Evolutionary conservation across 2,888 invertebrate species (phyloP), one percentile per base, ranked within the genome.

Genomic region (Drosophila neotestacea): DNA sequence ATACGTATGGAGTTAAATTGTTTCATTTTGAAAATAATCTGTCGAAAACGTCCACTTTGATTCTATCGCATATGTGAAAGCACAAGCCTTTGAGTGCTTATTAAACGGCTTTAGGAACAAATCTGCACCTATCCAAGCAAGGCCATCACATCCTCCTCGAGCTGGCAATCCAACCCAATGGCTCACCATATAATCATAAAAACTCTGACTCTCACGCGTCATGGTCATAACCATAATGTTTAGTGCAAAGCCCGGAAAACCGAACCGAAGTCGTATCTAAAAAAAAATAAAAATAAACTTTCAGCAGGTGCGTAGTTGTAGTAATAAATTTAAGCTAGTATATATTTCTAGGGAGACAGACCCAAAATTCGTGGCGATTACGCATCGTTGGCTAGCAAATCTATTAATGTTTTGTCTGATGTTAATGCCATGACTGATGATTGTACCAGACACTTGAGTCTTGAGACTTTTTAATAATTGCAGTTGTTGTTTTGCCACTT

Each of bases 381-480:
- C 85, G 87, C 85, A 89, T 87, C 68, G 66, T 7, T 36, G 61
- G 48, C 41, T 41, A 50, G 75, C 70, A 63, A 69, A 75, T 67
- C 78, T 80, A 83, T 71, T 64, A 68, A 79, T 66, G 68, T 67
- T 70, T 44, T 61, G 56, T 66, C 63, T 74, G 68, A 70, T 78
- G 67, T 68, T 69, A 67, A 71, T 70, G 62, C 73, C 71, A 74
- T 84, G 79, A 70, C 82, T 77, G 86, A 86, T 81, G 83, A 88
- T 79, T 85, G 83, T 87, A 55, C 70, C 79, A 81, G 74, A 75
- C 88, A 87, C 89, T 87, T 77, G 79, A 78, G 78, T 50, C 42
- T 48, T 36, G 52, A 52, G 61, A 13, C 47, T 41, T 52, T 73
- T 58, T 60, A 56, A 76, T 74, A 72, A 77, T 85, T 84, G 79